A percentile compares a stretch with the other conserved stretches of the same genome.
Evolutionary conservation across 2,113 vertebrate species (phyloP).

Genomic region (Baryphthengus martii): DNA sequence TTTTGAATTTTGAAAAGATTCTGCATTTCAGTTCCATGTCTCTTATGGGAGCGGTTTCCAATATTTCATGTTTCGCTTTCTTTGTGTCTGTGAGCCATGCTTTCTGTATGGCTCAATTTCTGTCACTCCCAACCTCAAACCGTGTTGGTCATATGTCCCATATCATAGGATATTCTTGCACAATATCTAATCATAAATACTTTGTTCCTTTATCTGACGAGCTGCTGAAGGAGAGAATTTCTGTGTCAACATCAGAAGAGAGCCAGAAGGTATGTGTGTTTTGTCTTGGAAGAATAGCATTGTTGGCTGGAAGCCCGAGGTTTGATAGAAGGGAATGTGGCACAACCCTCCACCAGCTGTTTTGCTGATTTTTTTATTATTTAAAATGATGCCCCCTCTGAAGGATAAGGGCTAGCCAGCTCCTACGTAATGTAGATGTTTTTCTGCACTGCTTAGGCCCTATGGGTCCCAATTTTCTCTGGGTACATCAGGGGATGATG

Average conservation of each 20-base stretch:
- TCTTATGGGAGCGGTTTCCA: neutral
- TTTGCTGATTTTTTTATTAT: neutral
- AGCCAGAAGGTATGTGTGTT: constrained; percentile 16
- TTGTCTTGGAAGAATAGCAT: neutral
- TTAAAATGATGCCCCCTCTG: neutral
- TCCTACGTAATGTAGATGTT: neutral
- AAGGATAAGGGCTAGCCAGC: neutral
- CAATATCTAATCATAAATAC: neutral
- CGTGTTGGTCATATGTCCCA: neutral
- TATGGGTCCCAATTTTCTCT: neutral
- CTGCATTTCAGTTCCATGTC: neutral
- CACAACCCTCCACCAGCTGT: neutral
- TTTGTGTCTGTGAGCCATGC: neutral
- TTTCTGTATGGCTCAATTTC: neutral
- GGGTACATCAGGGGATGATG: neutral
- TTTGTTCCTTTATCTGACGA: neutral
- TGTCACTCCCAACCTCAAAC: neutral
- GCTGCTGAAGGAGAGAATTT: neutral
- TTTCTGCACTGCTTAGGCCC: neutral
- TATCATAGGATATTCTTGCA: neutral
- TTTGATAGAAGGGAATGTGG: neutral
- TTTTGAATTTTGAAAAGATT: constrained; percentile 24
- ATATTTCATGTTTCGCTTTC: neutral
- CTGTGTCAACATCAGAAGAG: neutral
- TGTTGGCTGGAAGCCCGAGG: neutral